A percentile compares a stretch with the other conserved stretches of the same genome.
phyloP scores from a whole-genome alignment of 2,888 invertebrate species.

The Podabrus alpinus region DNA sequence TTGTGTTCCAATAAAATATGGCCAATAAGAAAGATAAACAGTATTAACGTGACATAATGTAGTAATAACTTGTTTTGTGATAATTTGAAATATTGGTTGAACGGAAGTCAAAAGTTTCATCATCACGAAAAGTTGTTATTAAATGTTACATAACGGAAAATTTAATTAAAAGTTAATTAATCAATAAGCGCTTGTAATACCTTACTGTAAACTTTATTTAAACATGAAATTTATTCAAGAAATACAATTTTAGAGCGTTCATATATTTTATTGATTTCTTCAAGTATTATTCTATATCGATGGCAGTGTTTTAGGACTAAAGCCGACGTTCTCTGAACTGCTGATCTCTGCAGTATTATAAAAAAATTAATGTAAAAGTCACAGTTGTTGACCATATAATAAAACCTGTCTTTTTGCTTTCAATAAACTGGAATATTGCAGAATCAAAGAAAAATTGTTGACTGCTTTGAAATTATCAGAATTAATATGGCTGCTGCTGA shows the following conservation, averaged over 20 bases:
- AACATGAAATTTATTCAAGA: not conserved
- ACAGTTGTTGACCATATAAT: too few relatives aligned
- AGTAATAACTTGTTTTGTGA: not conserved
- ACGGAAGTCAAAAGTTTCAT: not conserved
- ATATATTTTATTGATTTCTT: too few relatives aligned
- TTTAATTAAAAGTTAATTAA: not conserved
- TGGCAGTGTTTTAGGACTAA: too few relatives aligned
- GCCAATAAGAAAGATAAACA: not conserved
- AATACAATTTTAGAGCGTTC: not conserved
- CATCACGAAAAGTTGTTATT: not conserved
- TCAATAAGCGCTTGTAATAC: not conserved
- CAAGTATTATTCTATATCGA: too few relatives aligned
- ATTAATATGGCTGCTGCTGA: too few relatives aligned
- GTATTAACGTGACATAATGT: not conserved
- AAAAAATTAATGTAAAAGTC: too few relatives aligned
- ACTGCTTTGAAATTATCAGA: too few relatives aligned
- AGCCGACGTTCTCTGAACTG: too few relatives aligned
- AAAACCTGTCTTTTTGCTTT: too few relatives aligned
- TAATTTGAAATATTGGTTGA: not conserved
- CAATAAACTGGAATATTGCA: too few relatives aligned
- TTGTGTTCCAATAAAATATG: not conserved
- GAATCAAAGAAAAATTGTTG: too few relatives aligned
- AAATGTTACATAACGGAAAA: not conserved
- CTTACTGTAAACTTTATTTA: not conserved
- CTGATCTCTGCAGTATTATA: too few relatives aligned